Evolutionary conservation across 2,113 vertebrate genomes (phyloP), one percentile per base, ranked within the genome.

Genomic region (Oryzias curvinotus): DNA sequence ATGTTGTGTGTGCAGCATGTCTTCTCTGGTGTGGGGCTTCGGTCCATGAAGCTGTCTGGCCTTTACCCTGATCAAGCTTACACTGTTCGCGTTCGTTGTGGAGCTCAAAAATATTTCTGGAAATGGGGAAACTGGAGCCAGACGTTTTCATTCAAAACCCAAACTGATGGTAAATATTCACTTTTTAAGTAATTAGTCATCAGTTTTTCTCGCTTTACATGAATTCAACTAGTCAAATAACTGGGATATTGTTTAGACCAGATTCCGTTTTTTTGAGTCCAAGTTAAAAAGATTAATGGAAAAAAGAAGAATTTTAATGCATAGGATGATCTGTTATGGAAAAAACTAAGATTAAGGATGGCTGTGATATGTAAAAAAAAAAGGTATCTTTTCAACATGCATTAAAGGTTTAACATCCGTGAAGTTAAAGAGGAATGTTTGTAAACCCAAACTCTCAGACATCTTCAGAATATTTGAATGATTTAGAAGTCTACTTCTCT

Each of bases 101-200:
- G 85, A 36, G 71, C 86, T 15, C 88, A 87, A 62, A 53, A 69
- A 16, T 73, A 79, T 42, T 91, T 91, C 82, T 92, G 90, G 89
- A 90, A 84, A 49, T 93, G 91, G 92, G 91, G 92, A 21, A 64
- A 78, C 49, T 89, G 88, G 89, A 92, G 90, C 46, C 2, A 74
- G 30, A 1, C 48, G 4, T 26, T 67, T 59, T 18, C 45, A 36
- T 85, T 93, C 61, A 83, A 19, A 80, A 92, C 91, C 21, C 72
- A 50, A 13, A 73, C 70, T 23, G 63, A 81, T 58, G 67, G 92
- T 92, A 81, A 88, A 78, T 2, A 2, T 0, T 42, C 3, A 14
- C 13, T 21, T 53, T 19, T 65, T 7, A 21, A 6, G 23, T 21
- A 65, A 25, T 23, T 25, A 2, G 7, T 53, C 14, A 44, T 30